These are phyloP conservation scores for Exocentrus adspersus DNA, from an alignment of 2,888 invertebrate genomes.

Conservation along the genomic window DNA sequence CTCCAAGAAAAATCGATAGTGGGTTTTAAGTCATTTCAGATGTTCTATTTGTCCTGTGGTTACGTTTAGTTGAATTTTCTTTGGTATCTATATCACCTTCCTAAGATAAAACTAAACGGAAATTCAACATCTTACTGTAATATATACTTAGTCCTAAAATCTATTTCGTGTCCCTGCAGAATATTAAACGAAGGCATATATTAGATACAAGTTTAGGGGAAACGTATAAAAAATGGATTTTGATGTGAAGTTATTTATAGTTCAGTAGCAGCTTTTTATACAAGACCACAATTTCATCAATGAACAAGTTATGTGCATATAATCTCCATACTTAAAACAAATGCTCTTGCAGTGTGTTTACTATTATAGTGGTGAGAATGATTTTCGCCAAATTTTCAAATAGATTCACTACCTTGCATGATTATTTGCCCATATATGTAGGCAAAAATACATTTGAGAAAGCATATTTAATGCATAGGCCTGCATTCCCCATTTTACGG, in stretches of 20 bases:
- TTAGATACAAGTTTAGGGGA: no score
- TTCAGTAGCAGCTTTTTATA: no score
- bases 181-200: neutral
- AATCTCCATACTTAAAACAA: no score
- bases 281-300: no score
- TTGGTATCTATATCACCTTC: neutral
- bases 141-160: neutral
- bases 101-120: neutral
- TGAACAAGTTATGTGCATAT: no score
- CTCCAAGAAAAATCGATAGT: neutral
- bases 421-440: neutral
- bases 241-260: no score
- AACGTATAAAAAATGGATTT: no score
- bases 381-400: no score
- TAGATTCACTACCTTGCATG: no score
- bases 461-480: neutral
- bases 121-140: neutral
- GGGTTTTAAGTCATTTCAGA: neutral
- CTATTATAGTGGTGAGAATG: no score
- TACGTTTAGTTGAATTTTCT: constrained; percentile 1
- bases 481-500: neutral
- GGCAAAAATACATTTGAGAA: neutral
- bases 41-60: neutral
- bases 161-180: neutral
- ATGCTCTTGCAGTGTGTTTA: no score